These are phyloP conservation scores for Sphaerophoria rueppellii DNA, from an alignment of 2,888 invertebrate species.

Conservation along the genomic window DNA sequence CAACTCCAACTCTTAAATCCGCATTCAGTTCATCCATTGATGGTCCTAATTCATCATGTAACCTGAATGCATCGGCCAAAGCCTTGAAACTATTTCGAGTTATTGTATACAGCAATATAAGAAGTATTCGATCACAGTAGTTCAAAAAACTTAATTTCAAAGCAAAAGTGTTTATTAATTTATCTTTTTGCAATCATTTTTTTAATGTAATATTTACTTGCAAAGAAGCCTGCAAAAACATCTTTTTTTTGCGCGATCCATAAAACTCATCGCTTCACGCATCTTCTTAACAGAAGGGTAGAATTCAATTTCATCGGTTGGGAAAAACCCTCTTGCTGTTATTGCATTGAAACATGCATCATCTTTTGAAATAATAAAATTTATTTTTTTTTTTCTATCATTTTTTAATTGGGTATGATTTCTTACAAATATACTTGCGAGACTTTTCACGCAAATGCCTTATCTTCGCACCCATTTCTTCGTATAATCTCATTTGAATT, in stretches of 20 bases:
- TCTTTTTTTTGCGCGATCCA: constrained; percentile 92
- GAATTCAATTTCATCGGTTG: constrained; percentile 85
- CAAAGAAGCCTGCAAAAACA: constrained; percentile 90
- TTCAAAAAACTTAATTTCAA: constrained; percentile 86
- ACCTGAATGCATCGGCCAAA: constrained; percentile 84
- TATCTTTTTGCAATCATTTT: background rate
- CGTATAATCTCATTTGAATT: constrained; percentile 83
- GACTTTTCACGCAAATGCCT: constrained; percentile 83
- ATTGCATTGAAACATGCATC: constrained; percentile 90
- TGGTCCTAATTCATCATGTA: constrained; percentile 84
- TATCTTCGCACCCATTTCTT: constrained; percentile 80
- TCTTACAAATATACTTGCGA: constrained; percentile 84
- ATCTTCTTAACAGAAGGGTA: constrained; percentile 84
- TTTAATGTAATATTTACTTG: constrained; percentile 84
- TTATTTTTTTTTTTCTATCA: constrained; percentile 57
- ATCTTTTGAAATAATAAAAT: constrained; percentile 74
- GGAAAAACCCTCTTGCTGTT: constrained; percentile 89
- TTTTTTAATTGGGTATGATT: background rate
- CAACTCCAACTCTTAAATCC: constrained; percentile 82
- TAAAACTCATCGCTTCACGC: constrained; percentile 90
- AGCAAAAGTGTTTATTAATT: background rate
- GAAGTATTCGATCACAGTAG: constrained; percentile 87
- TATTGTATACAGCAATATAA: constrained; percentile 86
- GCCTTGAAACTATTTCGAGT: constrained; percentile 85
- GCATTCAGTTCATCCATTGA: constrained; percentile 82